phyloP scores from a whole-genome alignment of 2,888 invertebrate genomes.

The Drosophila borealis region DNA sequence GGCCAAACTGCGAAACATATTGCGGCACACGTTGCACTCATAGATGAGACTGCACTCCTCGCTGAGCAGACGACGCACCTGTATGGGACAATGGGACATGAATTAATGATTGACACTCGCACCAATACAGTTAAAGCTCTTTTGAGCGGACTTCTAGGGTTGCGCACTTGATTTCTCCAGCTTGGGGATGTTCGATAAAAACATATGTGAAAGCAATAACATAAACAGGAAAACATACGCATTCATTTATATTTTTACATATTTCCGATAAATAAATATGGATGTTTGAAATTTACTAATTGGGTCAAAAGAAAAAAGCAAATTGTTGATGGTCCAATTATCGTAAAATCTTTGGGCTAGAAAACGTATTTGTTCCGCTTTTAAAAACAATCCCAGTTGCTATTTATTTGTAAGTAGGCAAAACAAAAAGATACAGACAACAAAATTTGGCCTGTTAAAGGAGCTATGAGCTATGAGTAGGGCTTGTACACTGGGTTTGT shows the following conservation, averaged over 20 bases:
- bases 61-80: constrained; percentile 90
- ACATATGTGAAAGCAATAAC: no score
- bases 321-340: no score
- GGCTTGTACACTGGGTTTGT: neutral
- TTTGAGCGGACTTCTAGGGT: no score
- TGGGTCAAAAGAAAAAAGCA: no score
- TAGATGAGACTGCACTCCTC: constrained; percentile 95
- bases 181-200: neutral
- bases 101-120: constrained; percentile 19
- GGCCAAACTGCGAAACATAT: constrained; percentile 93
- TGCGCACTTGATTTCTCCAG: neutral
- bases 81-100: constrained; percentile 38
- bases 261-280: no score
- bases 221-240: no score
- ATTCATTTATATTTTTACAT: no score
- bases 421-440: neutral
- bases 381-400: no score
- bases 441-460: neutral
- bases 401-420: no score
- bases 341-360: no score
- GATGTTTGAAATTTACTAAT: no score
- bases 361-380: no score
- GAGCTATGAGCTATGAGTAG: neutral
- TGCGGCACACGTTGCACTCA: constrained; percentile 95
- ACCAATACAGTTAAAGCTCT: neutral